Base-by-base conservation (phyloP, 35 echinoderm and acorn worm genomes). In the Acanthaster planci region DNA sequence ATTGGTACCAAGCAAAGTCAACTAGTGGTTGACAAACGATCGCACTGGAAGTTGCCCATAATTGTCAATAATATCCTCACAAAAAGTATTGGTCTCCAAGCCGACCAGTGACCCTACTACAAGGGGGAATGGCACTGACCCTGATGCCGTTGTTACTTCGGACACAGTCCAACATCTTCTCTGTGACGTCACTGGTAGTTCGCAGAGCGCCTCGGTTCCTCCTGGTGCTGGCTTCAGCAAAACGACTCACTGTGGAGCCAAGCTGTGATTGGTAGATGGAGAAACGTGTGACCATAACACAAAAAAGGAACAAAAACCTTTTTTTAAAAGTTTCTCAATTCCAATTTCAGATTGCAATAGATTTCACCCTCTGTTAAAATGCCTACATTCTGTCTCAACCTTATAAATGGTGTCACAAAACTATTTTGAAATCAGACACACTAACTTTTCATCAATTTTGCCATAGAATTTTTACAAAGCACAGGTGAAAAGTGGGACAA, bases 131-230 rank as follows among this genome's bases (percentile, higher is more conserved):
- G 12, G 12, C 12, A 77, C 78, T 82, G 78, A 99, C 95, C 86
- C 91, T 99, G 60, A 99, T 99, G 22, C 95, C 95, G 68, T 99
- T 99, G 78, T 97, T 92, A 52, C 84, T 89, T 23, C 91, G 58
- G 6, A 99, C 91, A 78, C 88, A 90, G 58, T 99, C 95, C 95
- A 91, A 99, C 23, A 99, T 87, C 60, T 94, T 93, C 83, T 88
- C 86, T n/a, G 90, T 87, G 55, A 87, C 72, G 40, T 99, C 92
- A 77, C 55, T 77, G 38, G 55, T 84, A 30, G 76, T 87, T 34
- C 92, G 87, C 44, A 87, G 57, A 1, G 82, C 82, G 21, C 59
- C 54, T 51, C 82, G 54, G 30, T 87, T 91, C 85, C 87, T 89
- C 77, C 91, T 90, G 7, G 34, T 22, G 68, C 82, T 58, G 31